Conservation (phyloP, 2,113 vertebrate genomes). For the Brienomyrus longianalis region DNA sequence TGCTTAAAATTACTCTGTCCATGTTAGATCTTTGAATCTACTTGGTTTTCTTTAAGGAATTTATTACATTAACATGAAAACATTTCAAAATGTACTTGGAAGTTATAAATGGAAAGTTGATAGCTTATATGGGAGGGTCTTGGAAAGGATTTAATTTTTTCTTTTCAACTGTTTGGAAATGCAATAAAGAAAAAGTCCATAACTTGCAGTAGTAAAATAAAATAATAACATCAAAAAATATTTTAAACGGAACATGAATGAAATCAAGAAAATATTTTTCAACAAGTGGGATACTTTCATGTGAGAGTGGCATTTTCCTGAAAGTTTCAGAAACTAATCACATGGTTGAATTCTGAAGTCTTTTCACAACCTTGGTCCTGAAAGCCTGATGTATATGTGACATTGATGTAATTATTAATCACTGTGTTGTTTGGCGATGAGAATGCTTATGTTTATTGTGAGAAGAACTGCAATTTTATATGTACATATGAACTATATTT, state of each 20-base stretch:
- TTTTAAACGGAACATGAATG: background rate
- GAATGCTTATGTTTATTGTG: background rate
- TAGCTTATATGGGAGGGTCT: background rate
- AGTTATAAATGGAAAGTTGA: constrained; percentile 8
- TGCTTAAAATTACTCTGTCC: background rate
- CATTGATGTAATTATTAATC: background rate
- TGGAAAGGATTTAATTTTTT: background rate
- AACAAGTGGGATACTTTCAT: background rate
- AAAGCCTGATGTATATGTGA: background rate
- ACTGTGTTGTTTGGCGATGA: background rate
- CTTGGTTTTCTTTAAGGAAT: background rate
- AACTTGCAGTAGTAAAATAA: background rate
- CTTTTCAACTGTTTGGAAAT: background rate
- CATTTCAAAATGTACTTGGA: constrained; percentile 2
- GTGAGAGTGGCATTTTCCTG: background rate
- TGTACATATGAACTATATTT: background rate
- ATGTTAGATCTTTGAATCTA: background rate
- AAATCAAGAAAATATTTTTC: background rate
- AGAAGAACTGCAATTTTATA: background rate
- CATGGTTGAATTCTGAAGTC: background rate
- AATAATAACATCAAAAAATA: background rate
- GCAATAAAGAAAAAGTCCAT: background rate
- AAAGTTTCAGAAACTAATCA: background rate
- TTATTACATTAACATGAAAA: constrained; percentile 9
- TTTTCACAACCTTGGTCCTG: background rate